Evolutionary conservation across 2,888 invertebrate genomes (phyloP).

Genomic region (Sminthurides aquaticus): DNA sequence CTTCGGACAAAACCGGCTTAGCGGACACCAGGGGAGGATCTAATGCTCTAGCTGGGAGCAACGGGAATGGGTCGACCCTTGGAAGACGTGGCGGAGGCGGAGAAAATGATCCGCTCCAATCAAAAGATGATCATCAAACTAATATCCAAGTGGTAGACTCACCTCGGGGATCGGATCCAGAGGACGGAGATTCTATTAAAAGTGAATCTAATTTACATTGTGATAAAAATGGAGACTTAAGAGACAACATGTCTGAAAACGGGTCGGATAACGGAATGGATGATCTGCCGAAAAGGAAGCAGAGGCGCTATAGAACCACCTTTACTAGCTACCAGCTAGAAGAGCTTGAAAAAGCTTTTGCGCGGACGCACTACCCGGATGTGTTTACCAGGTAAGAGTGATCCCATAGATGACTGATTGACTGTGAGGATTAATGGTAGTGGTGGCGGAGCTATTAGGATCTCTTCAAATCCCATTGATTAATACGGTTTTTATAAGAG

Average conservation of each 20-base stretch:
- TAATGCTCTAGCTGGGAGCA: no score
- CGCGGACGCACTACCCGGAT: slow-evolving; percentile 94
- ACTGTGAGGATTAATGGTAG: no score
- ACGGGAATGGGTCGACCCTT: neutral
- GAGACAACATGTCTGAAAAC: slow-evolving; percentile 35
- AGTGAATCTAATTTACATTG: slow-evolving; percentile 25
- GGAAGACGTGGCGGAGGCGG: no score
- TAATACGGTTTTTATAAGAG: neutral
- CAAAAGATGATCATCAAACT: neutral
- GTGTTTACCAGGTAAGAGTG: slow-evolving; percentile 82
- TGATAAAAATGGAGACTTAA: slow-evolving; percentile 24
- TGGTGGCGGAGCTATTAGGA: neutral
- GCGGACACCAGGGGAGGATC: no score
- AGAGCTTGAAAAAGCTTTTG: slow-evolving; percentile 93
- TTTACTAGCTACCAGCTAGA: slow-evolving; percentile 91
- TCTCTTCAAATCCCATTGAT: neutral
- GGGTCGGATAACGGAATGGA: slow-evolving; percentile 30
- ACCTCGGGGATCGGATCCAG: slow-evolving; percentile 2
- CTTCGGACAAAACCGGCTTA: neutral
- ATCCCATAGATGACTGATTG: neutral
- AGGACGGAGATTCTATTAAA: slow-evolving; percentile 20
- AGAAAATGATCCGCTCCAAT: neutral
- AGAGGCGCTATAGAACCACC: slow-evolving; percentile 83
- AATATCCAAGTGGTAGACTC: slow-evolving; percentile 22
- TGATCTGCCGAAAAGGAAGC: slow-evolving; percentile 68